Evolutionary conservation across 2,113 vertebrate species (phyloP), one percentile per base, ranked within the genome.

Genomic region (Seriola aureovittata): DNA sequence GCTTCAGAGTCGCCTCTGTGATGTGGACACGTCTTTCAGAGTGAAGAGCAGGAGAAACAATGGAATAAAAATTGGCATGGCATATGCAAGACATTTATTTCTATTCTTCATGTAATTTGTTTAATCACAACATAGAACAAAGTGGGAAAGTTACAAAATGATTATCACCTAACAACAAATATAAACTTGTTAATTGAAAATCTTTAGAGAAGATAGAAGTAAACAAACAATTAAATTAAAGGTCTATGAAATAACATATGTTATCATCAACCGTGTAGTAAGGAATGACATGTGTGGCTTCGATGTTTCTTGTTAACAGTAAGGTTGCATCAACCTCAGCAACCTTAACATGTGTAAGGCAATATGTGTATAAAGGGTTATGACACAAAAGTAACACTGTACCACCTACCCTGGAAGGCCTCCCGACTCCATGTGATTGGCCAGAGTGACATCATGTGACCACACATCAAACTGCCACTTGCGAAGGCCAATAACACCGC

Each of bases 381-480:
- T 12, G 32, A 60, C 12, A 50, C 40, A 21, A 52, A 50, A 40
- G 1, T 8, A 44, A 17, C 7, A 1, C 12, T 42, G 17, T 14
- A n/a, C 7, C 16, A 23, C 95, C 93, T 94, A 99, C 98, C 98
- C 98, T 2, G 98, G 97, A 11, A 99, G 94, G 0, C 98, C 98
- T 0, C 98, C 97, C 0, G 98, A 97, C 92, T 99, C 98, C 98
- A 99, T 99, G 85, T 98, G 96, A 96, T 99, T 99, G 25, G 98
- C 98, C 78, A 99, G 90, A 62, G 98, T 99, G 85, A 99, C 98
- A 0, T 99, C 98, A 8, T 99, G 98, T 0, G 98, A 99, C 98
- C 98, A 99, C n/a, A 99, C 98, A 0, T 99, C 98, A 4, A 99
- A 99, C 93, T 99, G 98, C 98, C 98, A 99, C 80, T 99, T 99